Conservation (phyloP, 2,113 vertebrate genomes). For the Syrrhaptes paradoxus region DNA sequence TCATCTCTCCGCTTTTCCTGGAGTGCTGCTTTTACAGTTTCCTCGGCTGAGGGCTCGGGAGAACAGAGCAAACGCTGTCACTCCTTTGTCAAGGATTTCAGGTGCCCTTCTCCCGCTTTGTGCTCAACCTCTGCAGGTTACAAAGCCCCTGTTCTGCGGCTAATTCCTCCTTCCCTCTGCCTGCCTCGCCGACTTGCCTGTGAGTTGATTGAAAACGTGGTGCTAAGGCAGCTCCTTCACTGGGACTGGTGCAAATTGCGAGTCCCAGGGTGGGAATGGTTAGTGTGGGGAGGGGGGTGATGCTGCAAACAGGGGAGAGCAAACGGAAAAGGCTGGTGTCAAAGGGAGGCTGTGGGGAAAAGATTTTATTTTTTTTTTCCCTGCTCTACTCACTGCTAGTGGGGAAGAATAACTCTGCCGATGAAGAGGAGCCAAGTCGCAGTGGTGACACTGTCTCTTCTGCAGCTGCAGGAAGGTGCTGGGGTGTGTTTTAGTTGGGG, state of each 20-base stretch:
- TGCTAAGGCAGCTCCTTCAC: background rate
- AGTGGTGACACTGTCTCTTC: background rate
- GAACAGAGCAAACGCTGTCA: background rate
- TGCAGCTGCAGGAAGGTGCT: background rate
- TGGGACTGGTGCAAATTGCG: background rate
- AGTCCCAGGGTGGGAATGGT: background rate
- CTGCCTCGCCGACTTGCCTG: background rate
- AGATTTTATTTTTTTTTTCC: background rate
- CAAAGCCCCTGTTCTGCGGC: background rate
- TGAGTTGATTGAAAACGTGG: background rate
- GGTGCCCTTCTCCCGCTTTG: background rate
- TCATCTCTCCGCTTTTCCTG: background rate
- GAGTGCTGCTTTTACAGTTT: background rate
- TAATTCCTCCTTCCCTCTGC: background rate
- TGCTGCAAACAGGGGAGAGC: background rate
- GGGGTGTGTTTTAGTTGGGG: fast-evolving
- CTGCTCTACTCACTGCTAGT: background rate
- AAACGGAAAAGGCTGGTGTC: background rate
- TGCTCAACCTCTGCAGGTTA: background rate
- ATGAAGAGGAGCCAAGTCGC: fast-evolving
- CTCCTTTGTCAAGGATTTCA: background rate
- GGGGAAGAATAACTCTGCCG: background rate
- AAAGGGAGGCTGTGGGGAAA: background rate
- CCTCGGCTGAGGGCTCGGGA: background rate
- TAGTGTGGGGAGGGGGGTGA: fast-evolving